phyloP scores from a whole-genome alignment of 2,888 invertebrate species.

The Campopleginae sp. region DNA sequence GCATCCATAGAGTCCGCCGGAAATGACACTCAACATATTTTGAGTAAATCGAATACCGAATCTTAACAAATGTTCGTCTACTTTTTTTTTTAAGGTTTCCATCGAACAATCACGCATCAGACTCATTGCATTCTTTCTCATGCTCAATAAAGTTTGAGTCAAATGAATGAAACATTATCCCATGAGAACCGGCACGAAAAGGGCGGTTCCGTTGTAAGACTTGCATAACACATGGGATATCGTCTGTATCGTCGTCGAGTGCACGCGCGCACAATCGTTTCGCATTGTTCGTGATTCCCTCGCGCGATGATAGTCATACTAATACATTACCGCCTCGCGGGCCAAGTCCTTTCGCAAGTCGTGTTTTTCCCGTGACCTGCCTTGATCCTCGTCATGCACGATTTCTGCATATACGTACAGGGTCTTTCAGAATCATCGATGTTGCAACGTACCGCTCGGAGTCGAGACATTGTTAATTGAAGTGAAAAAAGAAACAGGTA shows the following conservation, averaged over 20 bases:
- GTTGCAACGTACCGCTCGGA: neutral
- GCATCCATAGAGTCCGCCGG: neutral
- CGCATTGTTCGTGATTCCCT: slow-evolving; percentile 63
- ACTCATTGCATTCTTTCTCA: slow-evolving; percentile 49
- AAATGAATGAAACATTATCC: slow-evolving; percentile 41
- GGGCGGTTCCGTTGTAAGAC: slow-evolving; percentile 27
- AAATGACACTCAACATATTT: neutral
- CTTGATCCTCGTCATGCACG: slow-evolving; percentile 49
- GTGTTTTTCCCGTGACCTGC: slow-evolving; percentile 44
- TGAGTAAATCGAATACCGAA: neutral
- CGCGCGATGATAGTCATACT: slow-evolving; percentile 61
- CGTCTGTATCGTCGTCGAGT: slow-evolving; percentile 24
- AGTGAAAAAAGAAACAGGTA: neutral
- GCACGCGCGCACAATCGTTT: slow-evolving; percentile 29
- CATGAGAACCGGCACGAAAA: slow-evolving; percentile 59
- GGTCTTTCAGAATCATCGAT: slow-evolving; percentile 1
- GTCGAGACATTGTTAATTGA: neutral
- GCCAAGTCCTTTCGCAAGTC: slow-evolving; percentile 56
- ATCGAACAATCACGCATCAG: neutral
- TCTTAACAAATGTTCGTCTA: neutral
- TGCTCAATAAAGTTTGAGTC: slow-evolving; percentile 17
- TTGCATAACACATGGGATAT: slow-evolving; percentile 50
- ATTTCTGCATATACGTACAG: slow-evolving; percentile 18
- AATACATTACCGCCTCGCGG: slow-evolving; percentile 55
- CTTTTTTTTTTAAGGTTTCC: neutral